Percentiles rank a stretch among this genome's conserved stretches.
phyloP scores from a whole-genome alignment of 2,888 invertebrate species.

The Caenorhabditis sp. region DNA sequence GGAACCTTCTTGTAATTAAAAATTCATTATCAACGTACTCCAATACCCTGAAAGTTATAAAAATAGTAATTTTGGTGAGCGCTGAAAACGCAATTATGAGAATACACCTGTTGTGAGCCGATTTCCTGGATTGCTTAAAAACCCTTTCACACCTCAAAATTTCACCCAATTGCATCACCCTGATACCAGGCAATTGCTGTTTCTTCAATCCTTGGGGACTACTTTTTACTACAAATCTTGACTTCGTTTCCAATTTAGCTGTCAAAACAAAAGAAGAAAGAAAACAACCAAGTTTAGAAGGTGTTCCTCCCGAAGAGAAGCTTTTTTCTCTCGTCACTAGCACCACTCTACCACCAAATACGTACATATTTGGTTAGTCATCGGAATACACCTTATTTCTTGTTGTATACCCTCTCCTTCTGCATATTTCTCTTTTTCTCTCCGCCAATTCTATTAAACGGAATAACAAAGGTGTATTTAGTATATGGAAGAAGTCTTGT shows the following conservation, averaged over 20 bases:
- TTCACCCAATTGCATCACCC: too few relatives aligned
- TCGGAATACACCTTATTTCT: constrained; percentile 29
- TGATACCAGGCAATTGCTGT: too few relatives aligned
- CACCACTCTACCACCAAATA: background rate
- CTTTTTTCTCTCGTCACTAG: constrained; percentile 1
- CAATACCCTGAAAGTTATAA: too few relatives aligned
- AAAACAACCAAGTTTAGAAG: constrained; percentile 9
- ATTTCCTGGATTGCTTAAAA: too few relatives aligned
- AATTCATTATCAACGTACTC: too few relatives aligned
- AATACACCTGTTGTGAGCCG: too few relatives aligned
- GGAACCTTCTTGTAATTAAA: too few relatives aligned
- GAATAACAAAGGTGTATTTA: constrained; percentile 25
- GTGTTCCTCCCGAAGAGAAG: constrained; percentile 25
- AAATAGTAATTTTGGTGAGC: too few relatives aligned
- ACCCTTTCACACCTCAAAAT: too few relatives aligned
- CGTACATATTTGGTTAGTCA: constrained; percentile 53
- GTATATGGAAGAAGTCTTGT: background rate
- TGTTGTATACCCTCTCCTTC: constrained; percentile 13
- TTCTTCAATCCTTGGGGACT: constrained; percentile 1
- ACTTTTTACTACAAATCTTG: background rate
- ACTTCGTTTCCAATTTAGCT: background rate
- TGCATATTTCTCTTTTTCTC: constrained; percentile 8
- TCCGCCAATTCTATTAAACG: constrained; percentile 33
- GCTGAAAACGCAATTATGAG: too few relatives aligned
- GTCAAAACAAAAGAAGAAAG: background rate